Percentiles rank a stretch among this genome's conserved stretches.
phyloP scores from a whole-genome alignment of 2,113 vertebrate genomes.

The Cricetomys ansorgei region DNA sequence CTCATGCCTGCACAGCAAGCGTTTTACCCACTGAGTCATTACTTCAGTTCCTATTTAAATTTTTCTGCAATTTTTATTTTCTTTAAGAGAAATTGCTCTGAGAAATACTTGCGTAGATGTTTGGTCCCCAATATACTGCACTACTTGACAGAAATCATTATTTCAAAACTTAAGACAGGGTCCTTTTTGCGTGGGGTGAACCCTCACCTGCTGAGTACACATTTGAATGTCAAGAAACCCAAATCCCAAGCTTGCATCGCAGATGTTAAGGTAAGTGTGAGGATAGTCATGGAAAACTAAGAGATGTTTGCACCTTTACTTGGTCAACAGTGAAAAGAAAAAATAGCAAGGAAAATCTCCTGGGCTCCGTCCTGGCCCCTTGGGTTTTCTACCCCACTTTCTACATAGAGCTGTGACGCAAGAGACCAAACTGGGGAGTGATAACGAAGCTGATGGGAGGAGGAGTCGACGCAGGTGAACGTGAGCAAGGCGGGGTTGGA shows the following conservation, averaged over 20 bases:
- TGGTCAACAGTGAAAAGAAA: neutral
- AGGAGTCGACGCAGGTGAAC: no score
- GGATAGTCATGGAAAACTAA: neutral
- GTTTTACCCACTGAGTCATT: no score
- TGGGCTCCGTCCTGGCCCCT: neutral
- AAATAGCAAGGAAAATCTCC: neutral
- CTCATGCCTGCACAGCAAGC: neutral
- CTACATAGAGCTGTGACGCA: neutral
- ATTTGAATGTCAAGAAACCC: neutral
- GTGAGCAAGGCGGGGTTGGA: no score
- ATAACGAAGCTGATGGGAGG: neutral
- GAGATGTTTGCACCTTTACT: neutral
- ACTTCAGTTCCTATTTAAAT: neutral
- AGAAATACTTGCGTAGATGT: neutral
- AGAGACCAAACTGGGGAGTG: neutral
- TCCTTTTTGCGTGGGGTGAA: neutral
- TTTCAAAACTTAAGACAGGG: neutral
- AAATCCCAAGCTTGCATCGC: neutral
- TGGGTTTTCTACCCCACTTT: neutral
- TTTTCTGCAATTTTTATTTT: conserved; percentile 1
- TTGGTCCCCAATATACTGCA: neutral
- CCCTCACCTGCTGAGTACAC: neutral
- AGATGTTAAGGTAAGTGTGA: neutral
- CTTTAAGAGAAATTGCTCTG: neutral
- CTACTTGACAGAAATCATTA: neutral